Evolutionary conservation across 2,888 invertebrate species (phyloP).

Genomic region (Odontocolon sp.): DNA sequence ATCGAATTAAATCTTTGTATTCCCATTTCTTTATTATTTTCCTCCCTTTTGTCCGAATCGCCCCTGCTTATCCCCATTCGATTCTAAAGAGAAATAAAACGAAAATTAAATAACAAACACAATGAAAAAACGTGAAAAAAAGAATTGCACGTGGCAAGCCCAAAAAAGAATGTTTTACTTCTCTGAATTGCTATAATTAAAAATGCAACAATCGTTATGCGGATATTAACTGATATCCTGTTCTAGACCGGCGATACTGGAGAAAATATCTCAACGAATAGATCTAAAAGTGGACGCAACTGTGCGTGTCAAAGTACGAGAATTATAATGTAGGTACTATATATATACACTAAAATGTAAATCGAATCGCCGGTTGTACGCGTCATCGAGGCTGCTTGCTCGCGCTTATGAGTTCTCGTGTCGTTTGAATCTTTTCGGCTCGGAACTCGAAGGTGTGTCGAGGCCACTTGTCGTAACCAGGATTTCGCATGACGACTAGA

Average conservation of each 20-base stretch:
- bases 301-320: not conserved
- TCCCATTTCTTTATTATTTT: conserved; percentile 9
- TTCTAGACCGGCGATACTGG: not conserved
- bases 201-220: not conserved
- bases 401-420: too few species aligned
- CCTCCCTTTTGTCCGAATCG: not conserved
- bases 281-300: not conserved
- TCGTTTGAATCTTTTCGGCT: conserved; percentile 46
- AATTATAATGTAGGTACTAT: not conserved
- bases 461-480: conserved; percentile 42
- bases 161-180: not conserved
- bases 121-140: not conserved
- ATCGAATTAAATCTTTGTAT: conserved; percentile 21
- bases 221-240: conserved; percentile 1
- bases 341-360: too few species aligned
- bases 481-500: conserved; percentile 23
- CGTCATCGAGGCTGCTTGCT: conserved; percentile 11
- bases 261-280: not conserved
- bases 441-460: conserved; percentile 47
- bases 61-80: not conserved
- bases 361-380: conserved; percentile 8
- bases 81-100: not conserved
- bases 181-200: too few species aligned
- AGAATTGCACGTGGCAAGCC: not conserved
- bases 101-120: not conserved